Evolutionary conservation across 2,888 invertebrate genomes (phyloP).

Genomic region (Campoplex capitator): DNA sequence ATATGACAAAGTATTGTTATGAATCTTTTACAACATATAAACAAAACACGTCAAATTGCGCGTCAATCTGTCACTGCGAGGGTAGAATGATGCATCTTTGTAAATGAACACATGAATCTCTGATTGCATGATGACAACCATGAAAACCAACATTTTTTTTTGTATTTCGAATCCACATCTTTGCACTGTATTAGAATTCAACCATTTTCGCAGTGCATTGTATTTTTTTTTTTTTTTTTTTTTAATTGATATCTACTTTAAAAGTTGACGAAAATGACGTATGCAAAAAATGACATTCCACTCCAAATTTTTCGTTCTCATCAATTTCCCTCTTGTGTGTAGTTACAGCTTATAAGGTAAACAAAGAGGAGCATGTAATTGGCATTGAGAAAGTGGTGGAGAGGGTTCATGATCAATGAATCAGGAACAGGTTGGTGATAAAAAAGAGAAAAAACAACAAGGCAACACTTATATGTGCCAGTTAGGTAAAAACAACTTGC

Average conservation of each 20-base stretch:
- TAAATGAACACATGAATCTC: conserved; percentile 67
- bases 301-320: background rate
- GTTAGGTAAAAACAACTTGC: conserved; percentile 70
- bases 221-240: background rate
- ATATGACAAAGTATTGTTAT: background rate
- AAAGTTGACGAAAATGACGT: background rate
- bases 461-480: conserved; percentile 49
- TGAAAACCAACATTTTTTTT: background rate
- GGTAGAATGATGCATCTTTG: conserved; percentile 57
- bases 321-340: conserved; percentile 31
- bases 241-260: background rate
- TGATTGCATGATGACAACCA: background rate
- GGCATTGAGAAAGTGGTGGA: conserved; percentile 56
- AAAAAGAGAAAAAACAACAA: conserved; percentile 20
- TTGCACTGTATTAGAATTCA: conserved; percentile 52
- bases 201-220: background rate
- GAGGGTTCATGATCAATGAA: conserved; percentile 65
- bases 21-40: background rate
- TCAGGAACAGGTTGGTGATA: conserved; percentile 67
- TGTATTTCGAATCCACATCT: background rate
- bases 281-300: background rate
- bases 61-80: background rate
- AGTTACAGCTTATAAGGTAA: conserved; percentile 29
- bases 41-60: background rate
- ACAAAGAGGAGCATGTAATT: conserved; percentile 39